These are phyloP conservation scores for Chironex yamaguchii DNA, from an alignment of 30 jellyfish, hydroid and myxozoan genomes.

Conservation along the genomic window DNA sequence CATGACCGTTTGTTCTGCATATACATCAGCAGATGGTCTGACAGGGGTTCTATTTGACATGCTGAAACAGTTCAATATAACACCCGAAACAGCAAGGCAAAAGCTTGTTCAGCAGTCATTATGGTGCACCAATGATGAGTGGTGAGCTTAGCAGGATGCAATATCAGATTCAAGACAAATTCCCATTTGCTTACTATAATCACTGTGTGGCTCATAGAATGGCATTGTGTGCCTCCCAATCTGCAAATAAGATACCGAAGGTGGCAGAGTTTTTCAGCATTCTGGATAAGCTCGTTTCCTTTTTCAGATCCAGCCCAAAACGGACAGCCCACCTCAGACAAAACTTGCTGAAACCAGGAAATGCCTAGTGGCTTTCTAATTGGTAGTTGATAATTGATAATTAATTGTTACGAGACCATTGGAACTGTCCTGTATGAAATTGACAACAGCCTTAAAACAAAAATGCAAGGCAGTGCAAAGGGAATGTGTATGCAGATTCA, in stretches of 20 bases:
- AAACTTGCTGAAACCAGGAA: conserved; percentile 50
- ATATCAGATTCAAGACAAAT: background rate
- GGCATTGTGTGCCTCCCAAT: conserved; percentile 8
- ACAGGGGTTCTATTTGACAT: background rate
- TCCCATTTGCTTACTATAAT: conserved; percentile 4
- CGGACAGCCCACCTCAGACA: conserved; percentile 26
- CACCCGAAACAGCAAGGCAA: background rate
- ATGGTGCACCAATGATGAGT: conserved; percentile 12
- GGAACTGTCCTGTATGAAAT: conserved; percentile 17
- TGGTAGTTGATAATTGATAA: background rate
- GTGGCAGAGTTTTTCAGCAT: conserved; percentile 47
- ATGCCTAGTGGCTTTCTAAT: conserved; percentile 17
- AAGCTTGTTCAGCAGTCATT: background rate
- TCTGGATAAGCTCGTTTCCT: conserved; percentile 17
- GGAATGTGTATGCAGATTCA: conserved; percentile 25
- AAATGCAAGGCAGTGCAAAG: conserved; percentile 29
- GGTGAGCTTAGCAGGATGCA: background rate
- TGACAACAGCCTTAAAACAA: conserved; percentile 2
- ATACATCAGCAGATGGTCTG: background rate
- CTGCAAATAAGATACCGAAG: conserved; percentile 17
- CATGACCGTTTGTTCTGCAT: background rate
- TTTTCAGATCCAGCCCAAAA: conserved; percentile 59
- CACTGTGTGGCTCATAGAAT: conserved; percentile 10
- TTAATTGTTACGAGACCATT: conserved; percentile 18
- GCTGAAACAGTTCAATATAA: background rate